Conservation (phyloP, 1,140 invertebrate genomes). For the Zaprionus kolodkinae region DNA sequence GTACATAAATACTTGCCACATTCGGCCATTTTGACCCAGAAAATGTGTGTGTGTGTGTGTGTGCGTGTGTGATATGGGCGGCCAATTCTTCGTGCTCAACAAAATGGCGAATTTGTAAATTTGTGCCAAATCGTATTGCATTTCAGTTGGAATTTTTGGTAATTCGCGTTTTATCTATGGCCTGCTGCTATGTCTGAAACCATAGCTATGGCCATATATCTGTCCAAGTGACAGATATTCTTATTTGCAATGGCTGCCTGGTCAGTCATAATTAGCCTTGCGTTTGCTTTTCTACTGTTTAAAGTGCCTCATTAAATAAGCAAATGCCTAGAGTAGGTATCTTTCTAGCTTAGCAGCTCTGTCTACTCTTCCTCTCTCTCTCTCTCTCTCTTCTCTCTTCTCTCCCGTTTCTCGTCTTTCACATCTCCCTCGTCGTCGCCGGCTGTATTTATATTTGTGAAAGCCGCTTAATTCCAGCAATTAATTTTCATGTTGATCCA, state of each 20-base stretch:
- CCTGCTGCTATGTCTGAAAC: neutral
- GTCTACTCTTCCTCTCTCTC: neutral
- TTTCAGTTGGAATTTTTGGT: slow-evolving; percentile 22
- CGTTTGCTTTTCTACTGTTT: slow-evolving; percentile 27
- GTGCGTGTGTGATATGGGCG: neutral
- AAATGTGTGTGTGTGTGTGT: slow-evolving; percentile 37
- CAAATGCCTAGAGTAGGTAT: slow-evolving; percentile 32
- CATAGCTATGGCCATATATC: neutral
- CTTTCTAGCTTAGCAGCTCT: neutral
- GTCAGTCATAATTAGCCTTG: slow-evolving; percentile 56
- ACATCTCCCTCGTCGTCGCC: neutral
- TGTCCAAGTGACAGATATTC: slow-evolving; percentile 14
- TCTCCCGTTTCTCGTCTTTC: neutral
- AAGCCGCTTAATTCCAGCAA: slow-evolving; percentile 78
- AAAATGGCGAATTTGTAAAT: slow-evolving; percentile 57
- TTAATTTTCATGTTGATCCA: slow-evolving; percentile 82
- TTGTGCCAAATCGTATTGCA: slow-evolving; percentile 60
- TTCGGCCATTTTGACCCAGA: neutral
- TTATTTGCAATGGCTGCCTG: slow-evolving; percentile 11
- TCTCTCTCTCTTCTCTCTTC: neutral
- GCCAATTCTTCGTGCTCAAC: slow-evolving; percentile 50
- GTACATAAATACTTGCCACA: neutral
- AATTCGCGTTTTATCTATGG: neutral
- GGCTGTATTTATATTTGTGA: slow-evolving; percentile 66
- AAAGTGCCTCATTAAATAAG: slow-evolving; percentile 54